Percentiles rank a stretch among this genome's conserved stretches.
phyloP scores from a whole-genome alignment of 2,797 vertebrate genomes.

The Macropus fuliginosus region DNA sequence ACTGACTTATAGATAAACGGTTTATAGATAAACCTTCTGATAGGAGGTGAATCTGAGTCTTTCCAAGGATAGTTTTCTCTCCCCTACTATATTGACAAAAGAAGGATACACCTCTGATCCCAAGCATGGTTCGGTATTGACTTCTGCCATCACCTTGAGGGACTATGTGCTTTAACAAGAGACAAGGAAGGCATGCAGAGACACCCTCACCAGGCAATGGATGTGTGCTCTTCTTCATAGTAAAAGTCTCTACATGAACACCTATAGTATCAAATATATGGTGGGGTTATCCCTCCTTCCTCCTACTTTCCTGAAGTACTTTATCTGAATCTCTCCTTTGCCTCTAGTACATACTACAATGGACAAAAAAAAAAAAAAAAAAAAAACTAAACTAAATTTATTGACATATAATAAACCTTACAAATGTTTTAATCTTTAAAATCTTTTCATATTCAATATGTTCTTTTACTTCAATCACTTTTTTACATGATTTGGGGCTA shows the following conservation, averaged over 20 bases:
- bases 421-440: neutral
- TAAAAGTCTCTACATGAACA: neutral
- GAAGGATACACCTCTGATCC: neutral
- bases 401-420: neutral
- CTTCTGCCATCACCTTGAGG: neutral
- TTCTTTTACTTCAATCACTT: neutral
- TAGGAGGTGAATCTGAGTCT: neutral
- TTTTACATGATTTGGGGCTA: neutral
- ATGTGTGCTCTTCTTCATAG: neutral
- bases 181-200: neutral
- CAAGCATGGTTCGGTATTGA: neutral
- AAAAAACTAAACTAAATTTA: neutral
- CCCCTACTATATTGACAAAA: neutral
- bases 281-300: neutral
- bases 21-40: neutral
- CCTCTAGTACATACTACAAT: neutral
- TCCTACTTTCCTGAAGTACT: neutral
- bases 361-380: neutral
- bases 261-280: neutral
- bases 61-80: neutral
- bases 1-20: neutral
- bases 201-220: neutral
- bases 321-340: neutral
- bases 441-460: neutral
- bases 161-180: neutral